Evolutionary conservation across 1,140 invertebrate species (phyloP), one percentile per base, ranked within the genome.

Genomic region (Hetaerina americana): DNA sequence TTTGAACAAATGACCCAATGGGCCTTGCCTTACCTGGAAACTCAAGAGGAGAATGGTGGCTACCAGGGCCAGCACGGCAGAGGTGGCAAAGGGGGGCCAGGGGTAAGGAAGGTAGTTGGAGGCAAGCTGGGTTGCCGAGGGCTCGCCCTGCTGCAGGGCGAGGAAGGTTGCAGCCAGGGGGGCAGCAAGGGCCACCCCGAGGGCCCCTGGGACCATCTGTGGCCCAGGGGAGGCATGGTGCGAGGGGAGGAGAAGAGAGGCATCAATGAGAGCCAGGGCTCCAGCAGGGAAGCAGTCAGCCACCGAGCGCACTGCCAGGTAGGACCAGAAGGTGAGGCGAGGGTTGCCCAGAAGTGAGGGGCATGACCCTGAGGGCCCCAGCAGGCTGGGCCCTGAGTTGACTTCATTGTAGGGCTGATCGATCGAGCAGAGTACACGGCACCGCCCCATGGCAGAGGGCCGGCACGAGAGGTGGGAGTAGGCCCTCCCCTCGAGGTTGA

Each of bases 261-360:
- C 88, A 67, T 90, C 89, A 0, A 93, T 77, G 1, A 94, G 76
- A 0, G 89, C 87, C 0, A 92, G 79, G 0, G 86, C 86, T 0
- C 90, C 87, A 22, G 88, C 87, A 27, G 89, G 85, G 76, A 92
- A 91, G n/a, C 92, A 87, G 76, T 93, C 91, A 1, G 88, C 90
- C 57, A 92, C 75, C 10, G 88, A 85, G 66, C 91, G 86, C 5
- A 91, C 68, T 6, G 86, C 78, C 22, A 92, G 81, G 75, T 93
- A 94, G 24, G 83, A 80, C 86, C 88, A 90, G 75, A 92, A 88
- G 0, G 88, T 90, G 28, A 86, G 77, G 1, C 84, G 77, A 0
- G 88, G 84, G 76, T 89, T 86, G 10, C 88, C 88, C 24, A 68
- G 67, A 8, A 28, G 67, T 15, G 12, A 18, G 22, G 40, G 40